Base-by-base conservation (phyloP, 1,140 invertebrate genomes). In the Conus betulinus region DNA sequence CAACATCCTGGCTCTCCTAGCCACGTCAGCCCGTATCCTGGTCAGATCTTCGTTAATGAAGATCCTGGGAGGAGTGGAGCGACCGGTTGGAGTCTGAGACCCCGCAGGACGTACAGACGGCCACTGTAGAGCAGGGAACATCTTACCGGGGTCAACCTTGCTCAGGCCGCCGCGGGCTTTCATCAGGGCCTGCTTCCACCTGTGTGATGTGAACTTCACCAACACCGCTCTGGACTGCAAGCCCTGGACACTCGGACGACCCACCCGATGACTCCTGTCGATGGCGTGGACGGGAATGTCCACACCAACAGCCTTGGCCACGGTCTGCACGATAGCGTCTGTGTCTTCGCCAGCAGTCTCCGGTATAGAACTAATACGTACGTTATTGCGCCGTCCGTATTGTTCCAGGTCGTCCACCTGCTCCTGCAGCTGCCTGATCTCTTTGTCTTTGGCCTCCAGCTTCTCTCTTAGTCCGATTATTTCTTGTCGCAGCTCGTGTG, bases 1-100 rank as follows among this genome's bases (percentile, higher is more conserved):
- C n/a, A 85, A 60, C 20, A 57, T 25, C 60, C 84, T 60, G 57
- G 67, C 60, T 52, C 55, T 63, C n/a, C 39, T 25, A 15, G 84
- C 84, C 7, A 85, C 27, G 84, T 60, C n/a, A 27, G 60, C 57
- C 27, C 84, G 52, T 7, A 27, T 71, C 3, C 23, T 39, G 0
- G 84, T 85, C 39, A n/a, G n/a, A 85, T 85, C 84, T 13, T 85
- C 84, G 6, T 85, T 85, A 8, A 85, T 27, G 84, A 55, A 85
- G 84, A 85, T 85, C 25, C 17, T n/a, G n/a, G 11, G 84, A 11
- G 25, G 25, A 17, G 57, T 57, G 10, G 55, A 23, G 74, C 74
- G 11, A 39, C 23, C 15, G n/a, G 23, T 20, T 76, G 67, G 67
- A 71, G 6, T 23, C 17, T 11, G 67, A 13, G 6, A 60, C 15